Evolutionary conservation across 2,113 vertebrate species (phyloP), one percentile per base, ranked within the genome.

Genomic region (Platycercus adscitus): DNA sequence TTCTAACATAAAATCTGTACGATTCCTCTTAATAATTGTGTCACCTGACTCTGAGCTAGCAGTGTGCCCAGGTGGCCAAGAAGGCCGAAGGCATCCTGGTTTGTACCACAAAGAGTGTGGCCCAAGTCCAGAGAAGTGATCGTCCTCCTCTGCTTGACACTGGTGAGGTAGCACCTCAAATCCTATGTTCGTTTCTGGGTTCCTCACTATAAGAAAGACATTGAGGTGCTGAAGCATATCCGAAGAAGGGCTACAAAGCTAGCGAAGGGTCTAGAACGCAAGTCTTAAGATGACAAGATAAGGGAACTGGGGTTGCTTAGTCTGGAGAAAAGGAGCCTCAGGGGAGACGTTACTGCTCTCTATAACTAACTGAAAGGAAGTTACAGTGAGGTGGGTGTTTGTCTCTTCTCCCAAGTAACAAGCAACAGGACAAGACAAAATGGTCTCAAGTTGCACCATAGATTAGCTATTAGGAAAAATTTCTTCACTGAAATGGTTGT

Each of bases 121-220:
- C 35, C 33, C 7, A 80, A 31, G 12, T 80, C 7, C 24, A 43
- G 4, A 6, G 13, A 33, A 14, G 7, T 19, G 8, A 31, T n/a
- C 2, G 0, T 25, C 0, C 5, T 31, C 1, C 5, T 87, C 8
- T 33, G 23, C 5, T 85, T 0, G 0, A 2, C 6, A 44, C 16
- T 29, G 23, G 2, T n/a, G 33, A 80, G 35, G 5, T 20, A 1
- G 2, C 2, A 43, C 8, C 20, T 82, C 0, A 0, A 81, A 46
- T 39, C 4, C 13, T 28, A 10, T 4, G 6, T 43, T 65, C 35
- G 19, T 3, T 71, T 71, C 56, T 17, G 17, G 29, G 17, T 8
- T 33, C 8, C 12, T 71, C 12, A 26, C 26, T 52, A 29, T 18
- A 44, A 11, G 11, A 50, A 55, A 7, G 33, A 26, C 26, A 5